Evolutionary conservation across 2,888 invertebrate genomes (phyloP).

Genomic region (Hydriomena furcata): DNA sequence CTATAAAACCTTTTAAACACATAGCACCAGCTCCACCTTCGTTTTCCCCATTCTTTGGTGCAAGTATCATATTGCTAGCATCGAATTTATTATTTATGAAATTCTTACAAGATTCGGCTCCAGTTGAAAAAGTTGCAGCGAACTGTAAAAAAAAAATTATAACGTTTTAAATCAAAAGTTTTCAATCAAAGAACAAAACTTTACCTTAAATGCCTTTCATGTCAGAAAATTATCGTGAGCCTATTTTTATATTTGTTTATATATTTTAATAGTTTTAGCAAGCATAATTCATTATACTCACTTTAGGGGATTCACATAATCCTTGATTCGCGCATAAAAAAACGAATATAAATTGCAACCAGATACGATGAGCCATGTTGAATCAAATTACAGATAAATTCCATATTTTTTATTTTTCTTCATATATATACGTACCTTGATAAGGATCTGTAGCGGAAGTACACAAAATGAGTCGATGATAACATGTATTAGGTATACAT

Average conservation of each 20-base stretch:
- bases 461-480: slow-evolving; percentile 32
- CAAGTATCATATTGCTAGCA: slow-evolving; percentile 21
- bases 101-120: slow-evolving; percentile 20
- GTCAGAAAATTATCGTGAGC: too few species aligned
- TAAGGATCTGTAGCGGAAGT: slow-evolving; percentile 45
- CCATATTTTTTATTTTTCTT: neutral
- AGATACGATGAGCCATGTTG: slow-evolving; percentile 14
- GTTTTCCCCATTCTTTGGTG: slow-evolving; percentile 7
- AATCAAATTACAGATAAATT: slow-evolving; percentile 1
- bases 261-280: too few species aligned
- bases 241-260: too few species aligned
- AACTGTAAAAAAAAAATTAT: slow-evolving; percentile 15
- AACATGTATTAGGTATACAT: slow-evolving; percentile 24
- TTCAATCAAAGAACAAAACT: too few species aligned
- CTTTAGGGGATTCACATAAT: slow-evolving; percentile 10
- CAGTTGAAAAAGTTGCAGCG: slow-evolving; percentile 17
- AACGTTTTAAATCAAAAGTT: too few species aligned
- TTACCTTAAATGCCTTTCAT: too few species aligned
- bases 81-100: slow-evolving; percentile 26
- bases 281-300: too few species aligned
- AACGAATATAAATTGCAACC: slow-evolving; percentile 12
- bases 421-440: slow-evolving; percentile 45
- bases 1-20: slow-evolving; percentile 38
- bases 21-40: slow-evolving; percentile 16
- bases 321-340: slow-evolving; percentile 2